Evolutionary conservation across 2,113 vertebrate genomes (phyloP).

Genomic region (Callospermophilus lateralis): DNA sequence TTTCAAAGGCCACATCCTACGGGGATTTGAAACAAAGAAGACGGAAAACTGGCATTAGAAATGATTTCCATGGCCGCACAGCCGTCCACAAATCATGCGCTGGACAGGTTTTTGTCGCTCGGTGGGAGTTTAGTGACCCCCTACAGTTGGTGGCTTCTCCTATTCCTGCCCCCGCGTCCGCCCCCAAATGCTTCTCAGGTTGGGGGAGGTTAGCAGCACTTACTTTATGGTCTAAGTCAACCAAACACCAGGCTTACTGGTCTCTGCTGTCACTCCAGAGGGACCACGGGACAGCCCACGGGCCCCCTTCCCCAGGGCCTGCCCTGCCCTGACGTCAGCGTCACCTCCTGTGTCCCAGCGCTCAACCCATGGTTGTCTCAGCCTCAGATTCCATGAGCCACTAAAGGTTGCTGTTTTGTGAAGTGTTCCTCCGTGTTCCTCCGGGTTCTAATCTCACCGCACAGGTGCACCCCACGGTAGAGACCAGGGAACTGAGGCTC

Average conservation of each 20-base stretch:
- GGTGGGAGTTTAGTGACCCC: background rate
- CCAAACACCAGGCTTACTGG: fast-evolving
- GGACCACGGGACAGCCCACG: fast-evolving
- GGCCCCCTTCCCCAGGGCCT: fast-evolving
- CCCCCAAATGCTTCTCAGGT: background rate
- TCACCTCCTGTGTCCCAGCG: fast-evolving
- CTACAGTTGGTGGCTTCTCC: background rate
- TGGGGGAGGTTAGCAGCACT: background rate
- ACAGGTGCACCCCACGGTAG: background rate
- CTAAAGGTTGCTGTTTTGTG: background rate
- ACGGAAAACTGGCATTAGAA: background rate
- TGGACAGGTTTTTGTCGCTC: background rate
- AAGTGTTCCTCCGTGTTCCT: no score
- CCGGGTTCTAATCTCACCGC: no score
- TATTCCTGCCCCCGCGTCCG: background rate
- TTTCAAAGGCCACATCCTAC: background rate
- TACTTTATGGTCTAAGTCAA: background rate
- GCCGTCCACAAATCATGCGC: background rate
- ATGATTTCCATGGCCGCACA: background rate
- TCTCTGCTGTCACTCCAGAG: fast-evolving
- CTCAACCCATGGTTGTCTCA: fast-evolving
- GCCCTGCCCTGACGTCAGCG: fast-evolving
- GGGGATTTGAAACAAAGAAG: background rate
- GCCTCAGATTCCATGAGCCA: background rate
- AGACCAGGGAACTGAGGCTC: background rate